A percentile compares a stretch with the other conserved stretches of the same genome.
phyloP scores from a whole-genome alignment of 2,797 vertebrate species.

The Coilia nasus region DNA sequence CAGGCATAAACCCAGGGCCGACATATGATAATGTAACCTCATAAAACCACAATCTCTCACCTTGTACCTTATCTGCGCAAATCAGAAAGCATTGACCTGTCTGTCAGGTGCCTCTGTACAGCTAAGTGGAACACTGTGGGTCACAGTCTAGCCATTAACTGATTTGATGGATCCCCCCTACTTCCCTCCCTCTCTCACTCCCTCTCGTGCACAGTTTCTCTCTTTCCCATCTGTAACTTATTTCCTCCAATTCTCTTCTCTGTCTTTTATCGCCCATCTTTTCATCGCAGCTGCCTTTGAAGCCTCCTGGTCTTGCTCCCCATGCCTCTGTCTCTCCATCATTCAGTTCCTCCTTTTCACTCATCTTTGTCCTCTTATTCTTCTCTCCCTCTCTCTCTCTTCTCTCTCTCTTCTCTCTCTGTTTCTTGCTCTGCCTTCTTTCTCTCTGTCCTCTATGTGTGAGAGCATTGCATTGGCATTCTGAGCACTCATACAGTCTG shows the following conservation, averaged over 20 bases:
- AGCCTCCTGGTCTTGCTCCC: conserved; percentile 38
- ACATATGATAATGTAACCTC: conserved; percentile 14
- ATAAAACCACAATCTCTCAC: conserved; percentile 21
- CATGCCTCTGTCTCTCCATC: conserved; percentile 1
- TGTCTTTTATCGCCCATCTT: conserved; percentile 31
- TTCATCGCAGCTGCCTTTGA: conserved; percentile 31
- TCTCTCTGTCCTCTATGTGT: neutral
- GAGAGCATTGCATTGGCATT: conserved; percentile 56
- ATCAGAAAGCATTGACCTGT: conserved; percentile 34
- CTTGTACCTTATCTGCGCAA: conserved; percentile 20
- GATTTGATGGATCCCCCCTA: conserved; percentile 7
- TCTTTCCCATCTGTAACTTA: conserved; percentile 1
- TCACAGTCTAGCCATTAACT: conserved; percentile 23
- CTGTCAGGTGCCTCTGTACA: neutral
- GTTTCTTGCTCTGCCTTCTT: conserved; percentile 42
- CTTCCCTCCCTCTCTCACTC: conserved; percentile 30
- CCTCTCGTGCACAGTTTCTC: conserved; percentile 27
- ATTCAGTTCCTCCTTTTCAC: conserved; percentile 27
- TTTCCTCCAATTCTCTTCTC: conserved; percentile 29
- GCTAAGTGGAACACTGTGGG: conserved; percentile 24
- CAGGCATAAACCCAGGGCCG: neutral
- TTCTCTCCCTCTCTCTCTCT: conserved; percentile 17
- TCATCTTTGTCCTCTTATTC: conserved; percentile 29
- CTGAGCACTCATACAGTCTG: conserved; percentile 60
- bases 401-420: conserved; percentile 44